phyloP scores from a whole-genome alignment of 2,888 invertebrate species.

The Meteorus cinctellus region DNA sequence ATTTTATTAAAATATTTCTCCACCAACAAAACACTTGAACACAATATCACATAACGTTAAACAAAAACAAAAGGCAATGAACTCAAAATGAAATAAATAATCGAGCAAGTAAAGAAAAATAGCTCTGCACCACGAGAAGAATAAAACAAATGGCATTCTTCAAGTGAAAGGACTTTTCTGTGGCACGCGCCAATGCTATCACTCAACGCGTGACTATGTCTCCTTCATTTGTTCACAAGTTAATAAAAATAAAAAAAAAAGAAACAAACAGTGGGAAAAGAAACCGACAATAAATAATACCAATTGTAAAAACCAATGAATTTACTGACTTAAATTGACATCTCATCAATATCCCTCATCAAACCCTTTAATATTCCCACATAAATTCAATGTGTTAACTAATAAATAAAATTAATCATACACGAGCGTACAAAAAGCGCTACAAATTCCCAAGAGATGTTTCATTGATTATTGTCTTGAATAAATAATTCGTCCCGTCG shows the following conservation, averaged over 20 bases:
- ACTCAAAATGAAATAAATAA: conserved; percentile 29
- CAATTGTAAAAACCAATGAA: too few relatives aligned
- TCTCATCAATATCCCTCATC: too few relatives aligned
- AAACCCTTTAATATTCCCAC: neutral
- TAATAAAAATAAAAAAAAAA: conserved; percentile 45
- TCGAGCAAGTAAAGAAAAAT: conserved; percentile 14
- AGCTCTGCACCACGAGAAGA: conserved; percentile 45
- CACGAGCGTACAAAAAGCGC: neutral
- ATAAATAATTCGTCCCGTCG: conserved; percentile 67
- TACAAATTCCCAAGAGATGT: conserved; percentile 59
- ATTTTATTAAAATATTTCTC: too few relatives aligned
- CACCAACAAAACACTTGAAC: neutral
- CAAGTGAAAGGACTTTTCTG: conserved; percentile 53
- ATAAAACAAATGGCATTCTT: conserved; percentile 67
- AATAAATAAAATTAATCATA: conserved; percentile 29
- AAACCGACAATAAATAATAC: neutral
- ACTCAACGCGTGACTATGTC: conserved; percentile 55
- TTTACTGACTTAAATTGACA: too few relatives aligned
- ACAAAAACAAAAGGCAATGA: conserved; percentile 7
- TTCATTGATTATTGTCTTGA: conserved; percentile 70
- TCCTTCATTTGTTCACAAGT: conserved; percentile 41
- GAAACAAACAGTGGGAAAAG: neutral
- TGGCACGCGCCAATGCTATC: conserved; percentile 67
- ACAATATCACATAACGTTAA: neutral
- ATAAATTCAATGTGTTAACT: conserved; percentile 39